Conservation (phyloP, 1,140 invertebrate species). For the Ctenoplectra terminalis region DNA sequence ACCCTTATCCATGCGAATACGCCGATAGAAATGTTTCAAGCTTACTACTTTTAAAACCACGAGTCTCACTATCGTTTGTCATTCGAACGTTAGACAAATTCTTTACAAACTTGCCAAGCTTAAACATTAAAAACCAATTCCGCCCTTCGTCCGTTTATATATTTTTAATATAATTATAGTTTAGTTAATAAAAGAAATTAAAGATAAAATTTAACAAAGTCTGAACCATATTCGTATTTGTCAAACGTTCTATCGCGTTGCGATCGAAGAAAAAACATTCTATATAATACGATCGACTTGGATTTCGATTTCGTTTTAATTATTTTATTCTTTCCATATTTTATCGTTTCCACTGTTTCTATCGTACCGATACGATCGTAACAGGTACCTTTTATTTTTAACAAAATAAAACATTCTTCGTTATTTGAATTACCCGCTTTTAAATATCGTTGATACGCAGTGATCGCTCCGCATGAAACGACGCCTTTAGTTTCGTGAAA, state of each 20-base stretch:
- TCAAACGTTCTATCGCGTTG: neutral
- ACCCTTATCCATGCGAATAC: conserved; percentile 30
- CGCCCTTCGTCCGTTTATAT: neutral
- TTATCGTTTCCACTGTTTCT: no score
- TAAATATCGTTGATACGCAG: neutral
- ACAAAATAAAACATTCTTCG: no score
- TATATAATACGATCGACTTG: neutral
- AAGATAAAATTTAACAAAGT: neutral
- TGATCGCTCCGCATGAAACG: neutral
- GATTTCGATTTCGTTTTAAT: neutral
- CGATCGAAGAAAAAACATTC: no score
- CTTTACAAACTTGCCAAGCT: neutral
- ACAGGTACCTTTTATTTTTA: neutral
- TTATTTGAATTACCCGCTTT: neutral
- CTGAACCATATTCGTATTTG: neutral
- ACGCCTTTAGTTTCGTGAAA: neutral
- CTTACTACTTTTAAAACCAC: neutral
- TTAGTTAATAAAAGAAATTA: neutral
- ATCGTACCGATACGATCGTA: neutral
- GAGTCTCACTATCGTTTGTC: conserved; percentile 12
- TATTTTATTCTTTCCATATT: no score
- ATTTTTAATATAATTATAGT: conserved; percentile 21
- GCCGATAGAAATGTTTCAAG: neutral
- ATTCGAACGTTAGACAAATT: conserved; percentile 3
- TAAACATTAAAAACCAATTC: conserved; percentile 1